Evolutionary conservation across 2,113 vertebrate species (phyloP).

Genomic region (Daubentonia madagascariensis): DNA sequence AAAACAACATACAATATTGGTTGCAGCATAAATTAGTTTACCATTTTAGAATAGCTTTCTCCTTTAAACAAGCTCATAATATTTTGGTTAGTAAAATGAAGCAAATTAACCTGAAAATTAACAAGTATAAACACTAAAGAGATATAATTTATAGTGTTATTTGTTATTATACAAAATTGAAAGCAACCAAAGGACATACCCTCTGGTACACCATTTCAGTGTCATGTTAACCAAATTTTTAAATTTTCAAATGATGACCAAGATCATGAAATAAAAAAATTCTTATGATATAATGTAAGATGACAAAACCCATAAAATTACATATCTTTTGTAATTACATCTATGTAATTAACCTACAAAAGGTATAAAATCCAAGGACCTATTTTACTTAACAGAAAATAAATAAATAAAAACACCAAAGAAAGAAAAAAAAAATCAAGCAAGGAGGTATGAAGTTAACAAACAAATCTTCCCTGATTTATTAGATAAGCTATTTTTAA

Average conservation of each 20-base stretch:
- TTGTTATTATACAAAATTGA: background rate
- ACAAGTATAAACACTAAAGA: background rate
- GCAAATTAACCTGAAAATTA: background rate
- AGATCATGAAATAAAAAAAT: background rate
- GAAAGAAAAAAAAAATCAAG: background rate
- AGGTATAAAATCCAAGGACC: background rate
- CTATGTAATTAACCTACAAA: background rate
- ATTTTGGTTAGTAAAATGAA: background rate
- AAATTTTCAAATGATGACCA: background rate
- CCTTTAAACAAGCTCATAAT: background rate
- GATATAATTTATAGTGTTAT: background rate
- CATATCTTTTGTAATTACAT: background rate
- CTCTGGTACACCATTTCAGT: background rate
- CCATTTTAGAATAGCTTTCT: background rate
- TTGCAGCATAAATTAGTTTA: background rate
- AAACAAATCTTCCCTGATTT: background rate
- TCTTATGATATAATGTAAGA: background rate
- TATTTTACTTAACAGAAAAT: background rate
- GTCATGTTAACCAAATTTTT: background rate
- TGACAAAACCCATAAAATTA: background rate
- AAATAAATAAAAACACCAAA: background rate
- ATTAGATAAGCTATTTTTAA: background rate
- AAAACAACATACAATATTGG: background rate
- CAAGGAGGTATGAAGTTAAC: background rate
- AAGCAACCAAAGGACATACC: background rate